Base-by-base conservation (phyloP, 1,140 invertebrate species). In the Megathymus violae region DNA sequence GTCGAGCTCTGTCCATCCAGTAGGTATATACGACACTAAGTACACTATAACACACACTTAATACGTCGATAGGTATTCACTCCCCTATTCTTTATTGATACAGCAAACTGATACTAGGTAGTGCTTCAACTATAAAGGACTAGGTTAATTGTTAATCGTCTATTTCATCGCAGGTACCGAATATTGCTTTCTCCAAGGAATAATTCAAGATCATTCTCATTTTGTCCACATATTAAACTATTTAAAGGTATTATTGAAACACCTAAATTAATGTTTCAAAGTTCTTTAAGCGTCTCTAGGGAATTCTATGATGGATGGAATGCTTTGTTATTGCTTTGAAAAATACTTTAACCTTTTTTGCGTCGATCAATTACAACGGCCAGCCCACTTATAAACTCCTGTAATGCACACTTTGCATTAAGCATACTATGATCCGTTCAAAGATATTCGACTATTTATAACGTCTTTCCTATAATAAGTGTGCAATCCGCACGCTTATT, bases 351-450 rank as follows among this genome's bases (percentile, higher is more conserved):
- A 62, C 17, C 72, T 80, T 82, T 76, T 85, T 81, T 69, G 59
- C 63, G 6, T 74, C 68, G 63, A 88, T 86, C 83, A 82, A 86
- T 89, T 88, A 89, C 85, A 82, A 72, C 66, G 78, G 68, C 71
- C 81, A 76, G 71, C 84, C 84, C 80, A 82, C 80, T 83, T 83
- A 74, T 83, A 74, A 79, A 73, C 68, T 56, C 76, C 68, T 72
- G 66, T 65, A 67, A 70, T 78, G 64, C 69, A 65, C 69, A 74
- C 65, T 79, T 77, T 65, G 72, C 70, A 78, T 80, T 76, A 65
- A 67, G 47, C 63, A 52, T 69, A 72, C 69, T 74, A 75, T 62
- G 70, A 67, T 76, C 50, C 61, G 54, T 74, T 73, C 66, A 51
- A 64, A 64, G 65, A 78, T 78, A 74, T 77, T 85, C 65, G 63